Evolutionary conservation across 2,797 vertebrate species (phyloP).

Genomic region (Pipistrellus pipistrellus): DNA sequence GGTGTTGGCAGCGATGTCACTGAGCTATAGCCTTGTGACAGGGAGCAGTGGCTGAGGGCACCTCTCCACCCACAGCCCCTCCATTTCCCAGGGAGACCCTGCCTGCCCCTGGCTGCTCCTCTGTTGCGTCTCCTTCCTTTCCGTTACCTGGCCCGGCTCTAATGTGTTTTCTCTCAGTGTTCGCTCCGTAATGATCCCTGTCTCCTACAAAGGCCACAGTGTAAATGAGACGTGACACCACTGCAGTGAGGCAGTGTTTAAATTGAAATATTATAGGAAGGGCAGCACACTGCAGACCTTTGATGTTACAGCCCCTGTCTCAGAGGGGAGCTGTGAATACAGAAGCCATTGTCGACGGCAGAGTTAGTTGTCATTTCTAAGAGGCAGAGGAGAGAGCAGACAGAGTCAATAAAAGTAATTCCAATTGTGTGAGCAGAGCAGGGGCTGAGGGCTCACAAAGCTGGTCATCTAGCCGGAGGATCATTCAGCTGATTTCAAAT

Average conservation of each 20-base stretch:
- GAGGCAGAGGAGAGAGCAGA: background rate
- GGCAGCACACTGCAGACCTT: constrained; percentile 60
- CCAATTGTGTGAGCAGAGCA: accelerated
- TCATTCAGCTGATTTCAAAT: accelerated
- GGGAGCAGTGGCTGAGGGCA: constrained; percentile 51
- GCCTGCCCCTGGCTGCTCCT: constrained; percentile 22
- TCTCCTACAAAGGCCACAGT: constrained; percentile 78
- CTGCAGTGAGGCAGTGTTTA: constrained; percentile 76
- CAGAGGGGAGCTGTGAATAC: constrained; percentile 52
- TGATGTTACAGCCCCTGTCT: constrained; percentile 47
- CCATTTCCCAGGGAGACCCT: constrained; percentile 47
- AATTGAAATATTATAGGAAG: constrained; percentile 82
- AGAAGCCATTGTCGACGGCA: constrained; percentile 63
- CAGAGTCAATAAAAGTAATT: background rate
- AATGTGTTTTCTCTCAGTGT: constrained; percentile 80
- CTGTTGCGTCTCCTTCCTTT: constrained; percentile 72
- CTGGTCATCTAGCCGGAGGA: accelerated
- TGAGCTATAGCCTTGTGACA: constrained; percentile 67
- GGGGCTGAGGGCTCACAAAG: accelerated
- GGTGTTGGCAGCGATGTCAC: constrained; percentile 56
- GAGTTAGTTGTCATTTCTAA: background rate
- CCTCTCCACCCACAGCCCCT: constrained; percentile 68
- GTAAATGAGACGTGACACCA: constrained; percentile 81
- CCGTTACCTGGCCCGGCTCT: constrained; percentile 78
- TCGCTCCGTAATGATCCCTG: constrained; percentile 76